Evolutionary conservation across 2,797 vertebrate genomes (phyloP), one percentile per base, ranked within the genome.

Genomic region (Oceanodroma leucorhoa): DNA sequence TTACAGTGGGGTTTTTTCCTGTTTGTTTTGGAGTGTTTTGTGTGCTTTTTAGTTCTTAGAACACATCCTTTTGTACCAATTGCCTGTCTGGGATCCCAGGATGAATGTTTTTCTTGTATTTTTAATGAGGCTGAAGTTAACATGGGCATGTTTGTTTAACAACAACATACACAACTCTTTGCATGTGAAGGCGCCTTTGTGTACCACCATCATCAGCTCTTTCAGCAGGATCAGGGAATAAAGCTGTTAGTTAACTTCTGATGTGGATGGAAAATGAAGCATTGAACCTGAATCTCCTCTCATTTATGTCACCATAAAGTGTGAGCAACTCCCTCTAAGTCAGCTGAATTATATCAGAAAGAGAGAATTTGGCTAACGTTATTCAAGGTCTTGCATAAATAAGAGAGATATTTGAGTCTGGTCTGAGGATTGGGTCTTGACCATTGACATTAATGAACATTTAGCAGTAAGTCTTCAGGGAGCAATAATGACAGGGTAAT

Each of bases 41-140:
- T 62, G 30, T 46, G 32, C 1, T 7, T 94, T 92, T 93, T 81
- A 71, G 92, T 95, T 83, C 79, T 95, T 95, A 92, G 65, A 94
- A 89, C 77, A 75, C 45, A 50, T 90, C 83, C 81, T 60, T 96
- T 95, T 73, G 61, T 95, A 72, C 51, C 61, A 65, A 55, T 60
- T 85, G 67, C 55, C 53, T 76, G 66, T 86, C 89, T 88, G 64
- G 36, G 75, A 89, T 89, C 24, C 65, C 78, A 92, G 79, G 40
- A 93, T 84, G 87, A 96, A 94, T 96, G 88, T 95, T 96, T 95
- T 92, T 95, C 71, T 95, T 96, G 78, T 93, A 82, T 96, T 95
- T 89, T 95, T 95, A 91, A 62, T 64, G 91, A 90, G 72, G 55
- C 71, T 91, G 89, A 93, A 89, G 72, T 92, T 90, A 91, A 91